Conservation (phyloP, 1,140 invertebrate genomes). For the Gryllus bimaculatus region DNA sequence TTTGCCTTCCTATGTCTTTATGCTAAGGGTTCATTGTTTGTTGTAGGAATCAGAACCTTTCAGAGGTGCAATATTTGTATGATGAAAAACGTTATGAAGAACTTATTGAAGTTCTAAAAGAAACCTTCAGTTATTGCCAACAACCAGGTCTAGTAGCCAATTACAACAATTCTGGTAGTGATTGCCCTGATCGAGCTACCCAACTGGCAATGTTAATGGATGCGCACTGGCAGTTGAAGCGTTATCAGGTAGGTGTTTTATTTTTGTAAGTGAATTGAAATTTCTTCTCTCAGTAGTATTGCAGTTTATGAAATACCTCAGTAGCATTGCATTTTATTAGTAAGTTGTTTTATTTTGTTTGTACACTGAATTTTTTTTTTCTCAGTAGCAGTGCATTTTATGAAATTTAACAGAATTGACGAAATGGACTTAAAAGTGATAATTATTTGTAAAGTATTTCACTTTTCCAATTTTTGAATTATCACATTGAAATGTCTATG, state of each 20-base stretch:
- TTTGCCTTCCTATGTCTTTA: too few relatives aligned
- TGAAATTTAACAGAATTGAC: too few relatives aligned
- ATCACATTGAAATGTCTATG: too few relatives aligned
- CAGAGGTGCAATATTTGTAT: slow-evolving; percentile 47
- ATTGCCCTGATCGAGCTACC: slow-evolving; percentile 36
- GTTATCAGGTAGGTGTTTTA: slow-evolving; percentile 32
- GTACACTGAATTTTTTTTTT: too few relatives aligned
- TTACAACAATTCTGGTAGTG: neutral
- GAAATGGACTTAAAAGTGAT: too few relatives aligned
- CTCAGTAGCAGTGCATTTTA: too few relatives aligned
- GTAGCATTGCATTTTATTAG: too few relatives aligned
- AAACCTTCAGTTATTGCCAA: slow-evolving; percentile 44
- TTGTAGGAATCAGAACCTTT: slow-evolving; percentile 40
- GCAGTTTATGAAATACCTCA: too few relatives aligned
- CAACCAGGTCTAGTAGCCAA: slow-evolving; percentile 27
- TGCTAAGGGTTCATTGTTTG: neutral
- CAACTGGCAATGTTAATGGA: slow-evolving; percentile 59
- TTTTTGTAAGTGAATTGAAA: neutral
- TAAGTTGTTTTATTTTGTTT: too few relatives aligned
- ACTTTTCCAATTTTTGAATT: too few relatives aligned
- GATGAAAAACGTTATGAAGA: slow-evolving; percentile 51
- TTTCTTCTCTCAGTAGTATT: too few relatives aligned
- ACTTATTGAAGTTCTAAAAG: slow-evolving; percentile 50
- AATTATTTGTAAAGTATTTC: too few relatives aligned
- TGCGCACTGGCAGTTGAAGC: slow-evolving; percentile 50